Conservation (phyloP, 1,140 invertebrate species). For the Rhynchophorus ferrugineus region DNA sequence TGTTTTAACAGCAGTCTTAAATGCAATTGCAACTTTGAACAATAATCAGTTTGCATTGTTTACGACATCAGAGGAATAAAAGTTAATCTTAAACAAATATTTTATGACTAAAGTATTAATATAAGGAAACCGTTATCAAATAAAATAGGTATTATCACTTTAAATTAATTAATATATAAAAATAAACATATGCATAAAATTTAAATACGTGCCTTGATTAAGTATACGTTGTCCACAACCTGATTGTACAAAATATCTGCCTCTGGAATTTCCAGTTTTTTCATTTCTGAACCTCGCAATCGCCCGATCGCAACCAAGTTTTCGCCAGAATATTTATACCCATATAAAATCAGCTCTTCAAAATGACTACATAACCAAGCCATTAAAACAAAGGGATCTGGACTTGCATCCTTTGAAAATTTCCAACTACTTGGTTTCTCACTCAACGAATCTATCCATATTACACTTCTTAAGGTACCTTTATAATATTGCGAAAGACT, state of each 20-base stretch:
- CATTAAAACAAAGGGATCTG: conserved; percentile 66
- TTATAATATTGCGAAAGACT: conserved; percentile 53
- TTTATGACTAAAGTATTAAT: too few relatives aligned
- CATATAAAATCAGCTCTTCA: conserved; percentile 54
- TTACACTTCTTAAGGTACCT: conserved; percentile 55
- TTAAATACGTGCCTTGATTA: conserved; percentile 4
- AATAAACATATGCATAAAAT: too few relatives aligned
- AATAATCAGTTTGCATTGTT: too few relatives aligned
- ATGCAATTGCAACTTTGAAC: too few relatives aligned
- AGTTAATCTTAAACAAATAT: too few relatives aligned
- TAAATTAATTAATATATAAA: too few relatives aligned
- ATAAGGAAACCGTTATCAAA: too few relatives aligned
- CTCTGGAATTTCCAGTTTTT: conserved; percentile 55
- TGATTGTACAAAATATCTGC: conserved; percentile 41
- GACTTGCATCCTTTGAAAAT: conserved; percentile 33
- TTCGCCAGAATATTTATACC: conserved; percentile 54
- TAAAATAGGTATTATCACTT: too few relatives aligned
- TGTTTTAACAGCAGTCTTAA: too few relatives aligned
- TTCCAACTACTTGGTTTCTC: conserved; percentile 26
- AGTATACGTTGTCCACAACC: neutral
- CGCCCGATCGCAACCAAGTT: conserved; percentile 63
- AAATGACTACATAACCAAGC: conserved; percentile 67
- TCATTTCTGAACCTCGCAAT: conserved; percentile 52
- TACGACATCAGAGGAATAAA: too few relatives aligned
- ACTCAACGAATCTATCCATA: conserved; percentile 59